Conservation (phyloP, 2,797 vertebrate species). For the Taeniopygia guttata region DNA sequence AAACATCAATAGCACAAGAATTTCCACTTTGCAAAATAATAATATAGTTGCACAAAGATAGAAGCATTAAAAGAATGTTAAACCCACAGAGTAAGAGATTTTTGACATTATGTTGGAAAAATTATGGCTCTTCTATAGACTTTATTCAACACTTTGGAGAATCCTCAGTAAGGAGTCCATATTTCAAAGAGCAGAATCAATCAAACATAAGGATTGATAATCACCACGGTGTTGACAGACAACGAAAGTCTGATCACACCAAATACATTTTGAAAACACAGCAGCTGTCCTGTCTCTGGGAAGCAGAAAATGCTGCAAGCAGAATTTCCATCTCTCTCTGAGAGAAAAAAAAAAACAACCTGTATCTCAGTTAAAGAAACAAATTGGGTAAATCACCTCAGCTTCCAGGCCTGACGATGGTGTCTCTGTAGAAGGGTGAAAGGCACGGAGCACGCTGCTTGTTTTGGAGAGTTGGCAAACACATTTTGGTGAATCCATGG, state of each 20-base stretch:
- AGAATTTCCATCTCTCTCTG: background rate
- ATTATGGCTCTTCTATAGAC: background rate
- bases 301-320: background rate
- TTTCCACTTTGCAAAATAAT: background rate
- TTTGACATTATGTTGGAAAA: background rate
- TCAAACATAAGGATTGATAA: background rate
- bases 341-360: background rate
- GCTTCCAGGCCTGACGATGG: background rate
- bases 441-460: rapidly evolving
- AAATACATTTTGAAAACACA: background rate
- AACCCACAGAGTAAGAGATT: background rate
- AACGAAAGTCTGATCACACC: background rate
- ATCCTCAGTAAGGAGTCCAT: background rate
- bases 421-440: background rate
- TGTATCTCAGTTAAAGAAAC: background rate
- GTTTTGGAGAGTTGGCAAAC: rapidly evolving
- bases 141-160: background rate
- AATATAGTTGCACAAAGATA: background rate
- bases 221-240: background rate
- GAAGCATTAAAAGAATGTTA: background rate
- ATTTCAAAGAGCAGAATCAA: conserved; percentile 15
- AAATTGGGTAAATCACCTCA: background rate
- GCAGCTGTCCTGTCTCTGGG: background rate
- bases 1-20: background rate
- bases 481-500: background rate